Evolutionary conservation across 1,140 invertebrate species (phyloP), one percentile per base, ranked within the genome.

Genomic region (Pachypeltis micranthus): DNA sequence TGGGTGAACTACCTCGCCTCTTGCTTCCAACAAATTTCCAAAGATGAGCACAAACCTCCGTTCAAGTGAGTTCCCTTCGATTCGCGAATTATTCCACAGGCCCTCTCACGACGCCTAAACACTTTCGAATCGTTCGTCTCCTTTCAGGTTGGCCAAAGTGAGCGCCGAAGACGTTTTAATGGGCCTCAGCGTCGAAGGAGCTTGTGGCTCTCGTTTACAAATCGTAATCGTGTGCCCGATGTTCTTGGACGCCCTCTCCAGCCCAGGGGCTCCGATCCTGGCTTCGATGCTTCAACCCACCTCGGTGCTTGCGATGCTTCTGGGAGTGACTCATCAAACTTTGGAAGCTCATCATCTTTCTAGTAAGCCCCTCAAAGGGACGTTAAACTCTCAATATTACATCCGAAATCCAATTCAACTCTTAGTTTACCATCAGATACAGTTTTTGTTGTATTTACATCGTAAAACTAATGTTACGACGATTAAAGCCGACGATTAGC

Each of bases 21-120:
- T 24, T 88, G 87, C 72, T 90, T 90, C 71, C 85, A 89, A 69
- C 86, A 88, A 75, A 87, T 89, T 67, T 86, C 85, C 73, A 83
- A 85, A 59, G 84, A 89, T 67, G 81, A 84, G 70, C 83, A 83
- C 34, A 70, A 83, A 68, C 83, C 85, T 63, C 83, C 84, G 68
- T 87, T 85, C 72, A 86, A 82, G 85, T 86, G 73, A 78, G 76
- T 70, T 70, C 31, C 21, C 14, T 59, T 12, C 51, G 7, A 21
- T 55, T 16, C 39, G 12, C n/a, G 39, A n/a, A 12, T n/a, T 44
- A 44, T 12, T 12, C n/a, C 12, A 12, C 12, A 44, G 39, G 39
- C 39, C 12, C 39, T 44, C 39, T 44, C 10, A 44, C n/a, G 39
- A 12, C 10, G 12, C 39, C 39, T n/a, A 56, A n/a, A n/a, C n/a